Percentiles rank a stretch among this genome's conserved stretches.
These are phyloP conservation scores for Ernsta delagoae DNA, from an alignment of 2,888 invertebrate genomes.

Conservation along the genomic window DNA sequence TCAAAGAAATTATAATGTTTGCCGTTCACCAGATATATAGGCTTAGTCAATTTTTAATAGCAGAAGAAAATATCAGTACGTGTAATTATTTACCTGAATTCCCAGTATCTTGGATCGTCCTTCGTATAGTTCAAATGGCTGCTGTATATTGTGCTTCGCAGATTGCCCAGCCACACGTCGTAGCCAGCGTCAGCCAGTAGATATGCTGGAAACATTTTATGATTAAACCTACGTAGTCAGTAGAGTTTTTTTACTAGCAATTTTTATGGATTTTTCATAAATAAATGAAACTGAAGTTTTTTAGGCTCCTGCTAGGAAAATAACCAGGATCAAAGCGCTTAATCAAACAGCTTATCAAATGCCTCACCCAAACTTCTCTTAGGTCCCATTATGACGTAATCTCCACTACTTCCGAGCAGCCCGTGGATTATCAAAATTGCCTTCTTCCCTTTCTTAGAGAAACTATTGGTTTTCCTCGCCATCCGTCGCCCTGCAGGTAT, in stretches of 20 bases:
- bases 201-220: constrained; percentile 81
- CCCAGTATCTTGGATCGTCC: constrained; percentile 78
- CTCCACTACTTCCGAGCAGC: constrained; percentile 87
- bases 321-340: no score
- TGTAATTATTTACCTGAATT: constrained; percentile 83
- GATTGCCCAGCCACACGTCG: constrained; percentile 85
- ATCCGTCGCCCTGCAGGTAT: constrained; percentile 80
- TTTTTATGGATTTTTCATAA: no score
- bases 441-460: constrained; percentile 66
- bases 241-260: no score
- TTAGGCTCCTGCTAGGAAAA: no score
- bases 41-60: no score
- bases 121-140: constrained; percentile 70
- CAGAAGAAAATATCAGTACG: no score
- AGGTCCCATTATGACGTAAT: constrained; percentile 89
- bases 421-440: constrained; percentile 85
- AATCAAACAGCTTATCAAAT: not conserved
- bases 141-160: constrained; percentile 79
- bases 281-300: no score
- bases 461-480: constrained; percentile 52
- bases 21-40: no score
- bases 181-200: constrained; percentile 84
- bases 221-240: no score
- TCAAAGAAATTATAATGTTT: no score
- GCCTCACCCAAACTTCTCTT: constrained; percentile 85